Evolutionary conservation across 1,140 invertebrate species (phyloP), one percentile per base, ranked within the genome.

Genomic region (Caenorhabditis remanei): DNA sequence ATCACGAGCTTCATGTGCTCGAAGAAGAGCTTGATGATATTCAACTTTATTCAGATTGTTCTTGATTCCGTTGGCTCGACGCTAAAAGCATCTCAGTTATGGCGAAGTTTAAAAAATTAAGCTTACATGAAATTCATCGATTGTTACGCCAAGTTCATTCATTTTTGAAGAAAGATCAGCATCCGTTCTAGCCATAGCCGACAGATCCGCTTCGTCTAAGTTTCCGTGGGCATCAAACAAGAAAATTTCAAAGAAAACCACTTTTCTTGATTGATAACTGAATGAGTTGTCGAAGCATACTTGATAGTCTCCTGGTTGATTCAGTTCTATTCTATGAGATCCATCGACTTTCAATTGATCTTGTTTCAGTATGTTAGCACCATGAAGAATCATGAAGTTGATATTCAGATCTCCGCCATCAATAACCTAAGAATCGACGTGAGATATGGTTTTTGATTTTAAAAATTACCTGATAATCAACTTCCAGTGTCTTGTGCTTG

Each of bases 221-320:
- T 91, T 88, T 41, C 90, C 89, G 79, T 93, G 91, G 65, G 91
- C 61, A 50, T 89, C 87, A 41, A 89, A 89, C 43, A 89, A 89
- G 16, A 93, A 88, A 4, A 93, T 86, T 85, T 93, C 93, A 91
- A 94, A 93, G 88, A 92, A 94, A 9, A 88, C 86, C 56, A 93
- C 56, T 88, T 94, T 94, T 19, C 88, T 87, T 13, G 92, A 90
- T 86, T 93, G 93, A 48, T 91, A 90, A 87, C 93, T 93, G 88
- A 93, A 93, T 48, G 93, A 91, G 85, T 94, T 94, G 88, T 94
- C 93, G 89, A 94, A 92, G 79, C 93, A 94, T 1, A 94, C 86
- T 88, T 92, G 91, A 88, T 93, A 93, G 83, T 93, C 93, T 58
- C 88, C 88, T 5, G 61, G 75, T 16, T 87, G 93, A 93, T 84